Percentiles rank a stretch among this genome's conserved stretches.
phyloP scores from a whole-genome alignment of 2,113 vertebrate species.

The Barbus barbus region DNA sequence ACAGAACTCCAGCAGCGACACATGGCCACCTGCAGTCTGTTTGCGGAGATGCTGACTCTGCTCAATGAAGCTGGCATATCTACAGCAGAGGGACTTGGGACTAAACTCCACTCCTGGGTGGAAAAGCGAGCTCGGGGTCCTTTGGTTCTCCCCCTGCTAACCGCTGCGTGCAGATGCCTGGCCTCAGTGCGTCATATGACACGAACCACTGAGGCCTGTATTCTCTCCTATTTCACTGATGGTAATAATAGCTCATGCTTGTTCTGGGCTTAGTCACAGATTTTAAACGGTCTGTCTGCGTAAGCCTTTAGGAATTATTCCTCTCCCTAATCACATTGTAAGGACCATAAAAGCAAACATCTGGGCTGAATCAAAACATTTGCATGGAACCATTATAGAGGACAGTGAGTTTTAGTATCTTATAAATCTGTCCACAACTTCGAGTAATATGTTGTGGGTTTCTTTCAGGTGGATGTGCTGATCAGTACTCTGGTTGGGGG shows the following conservation, averaged over 20 bases:
- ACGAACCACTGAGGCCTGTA: conserved; percentile 89
- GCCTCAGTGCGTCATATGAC: conserved; percentile 96
- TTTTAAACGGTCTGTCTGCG: not conserved
- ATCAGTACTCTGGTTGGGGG: conserved; percentile 86
- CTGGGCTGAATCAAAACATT: not conserved
- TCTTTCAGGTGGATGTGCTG: conserved; percentile 71
- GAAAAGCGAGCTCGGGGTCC: conserved; percentile 77
- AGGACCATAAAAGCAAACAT: not conserved
- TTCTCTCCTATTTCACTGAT: conserved; percentile 86
- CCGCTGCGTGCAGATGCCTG: conserved; percentile 87
- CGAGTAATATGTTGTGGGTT: not conserved
- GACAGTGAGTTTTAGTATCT: not conserved
- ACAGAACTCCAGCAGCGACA: conserved; percentile 85
- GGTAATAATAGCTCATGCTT: conserved; percentile 13
- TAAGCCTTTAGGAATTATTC: not conserved
- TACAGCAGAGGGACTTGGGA: conserved; percentile 84
- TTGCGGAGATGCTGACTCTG: conserved; percentile 85
- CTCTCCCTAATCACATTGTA: not conserved
- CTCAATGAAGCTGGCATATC: conserved; percentile 84
- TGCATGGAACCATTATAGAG: not conserved
- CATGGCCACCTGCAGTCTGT: conserved; percentile 90
- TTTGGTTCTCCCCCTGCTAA: conserved; percentile 88
- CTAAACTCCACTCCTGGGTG: conserved; percentile 84
- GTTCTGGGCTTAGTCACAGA: not conserved
- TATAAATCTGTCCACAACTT: not conserved